Conservation (phyloP, 2,113 vertebrate genomes). For the Otolemur garnettii region DNA sequence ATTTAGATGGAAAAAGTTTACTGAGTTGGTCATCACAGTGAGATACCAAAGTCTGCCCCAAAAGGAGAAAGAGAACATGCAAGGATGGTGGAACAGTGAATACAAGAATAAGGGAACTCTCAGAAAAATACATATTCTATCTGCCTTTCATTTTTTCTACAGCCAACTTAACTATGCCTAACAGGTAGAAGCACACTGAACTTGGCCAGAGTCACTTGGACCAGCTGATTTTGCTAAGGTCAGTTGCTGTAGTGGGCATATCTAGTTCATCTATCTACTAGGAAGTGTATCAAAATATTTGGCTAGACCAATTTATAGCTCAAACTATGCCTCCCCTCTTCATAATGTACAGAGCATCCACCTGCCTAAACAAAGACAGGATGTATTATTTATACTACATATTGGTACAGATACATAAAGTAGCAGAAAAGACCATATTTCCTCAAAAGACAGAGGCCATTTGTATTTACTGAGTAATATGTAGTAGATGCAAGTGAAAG, state of each 20-base stretch:
- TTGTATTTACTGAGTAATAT: not conserved
- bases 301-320: not conserved
- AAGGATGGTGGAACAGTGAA: not conserved
- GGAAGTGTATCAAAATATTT: not conserved
- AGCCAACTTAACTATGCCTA: not conserved
- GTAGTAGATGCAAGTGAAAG: not conserved
- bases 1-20: not conserved
- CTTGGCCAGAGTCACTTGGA: not conserved
- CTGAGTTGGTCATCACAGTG: not conserved
- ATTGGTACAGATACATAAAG: not conserved
- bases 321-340: not conserved
- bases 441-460: not conserved
- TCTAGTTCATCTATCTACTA: not conserved
- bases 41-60: not conserved
- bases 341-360: rapidly evolving
- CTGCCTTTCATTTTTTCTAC: not conserved
- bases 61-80: not conserved
- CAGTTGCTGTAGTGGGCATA: not conserved
- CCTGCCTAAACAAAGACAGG: not conserved
- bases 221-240: not conserved
- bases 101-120: not conserved
- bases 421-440: not conserved
- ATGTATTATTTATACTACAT: not conserved
- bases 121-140: not conserved
- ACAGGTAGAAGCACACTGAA: not conserved